Base-by-base conservation (phyloP, 2,113 vertebrate species). In the Camarhynchus parvulus region DNA sequence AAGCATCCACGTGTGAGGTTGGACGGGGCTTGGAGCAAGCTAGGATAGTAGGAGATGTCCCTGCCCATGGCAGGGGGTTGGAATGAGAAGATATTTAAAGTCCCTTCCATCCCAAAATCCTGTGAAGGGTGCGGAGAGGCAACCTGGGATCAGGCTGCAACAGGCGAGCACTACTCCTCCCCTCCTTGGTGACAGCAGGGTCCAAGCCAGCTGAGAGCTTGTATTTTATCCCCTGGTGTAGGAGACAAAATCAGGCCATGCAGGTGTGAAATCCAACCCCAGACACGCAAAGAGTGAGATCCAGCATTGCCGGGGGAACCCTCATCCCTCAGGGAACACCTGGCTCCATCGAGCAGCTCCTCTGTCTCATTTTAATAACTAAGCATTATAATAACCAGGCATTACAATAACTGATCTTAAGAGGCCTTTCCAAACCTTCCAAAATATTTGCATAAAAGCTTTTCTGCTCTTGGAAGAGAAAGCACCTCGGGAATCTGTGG, bases 401-500 rank as follows among this genome's bases (percentile, higher is more conserved):
- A 23, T 61, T 89, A 27, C 11, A 68, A 59, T 58, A 89, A 83
- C 35, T 30, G 24, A 53, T 90, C 50, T 93, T 77, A 30, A 88
- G 46, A 77, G 59, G 35, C 72, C 30, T 68, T 79, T 91, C 37
- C 15, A 83, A 91, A 59, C 41, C 46, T 85, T 64, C 23, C 50
- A 23, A 73, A 94, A 95, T 69, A 88, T 88, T 90, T 94, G 50
- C 82, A 91, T 89, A 67, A 90, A 91, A 91, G 56, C 59, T 85
- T 88, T 92, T 79, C 58, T 37, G 18, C 58, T 96, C 49, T 64
- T 62, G n/a, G 30, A 86, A 93, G 30, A 50, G 35, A 39, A 94
- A 63, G 35, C 4, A 2, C 30, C 15, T 76, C 1, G 2, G 75
- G 59, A 77, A 59, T 61, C 41, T 18, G 44, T 67, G 70, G 37